A percentile compares a stretch with the other conserved stretches of the same genome.
These are phyloP conservation scores for Cephalopholis sonnerati DNA, from an alignment of 2,113 vertebrate genomes.

Conservation along the genomic window DNA sequence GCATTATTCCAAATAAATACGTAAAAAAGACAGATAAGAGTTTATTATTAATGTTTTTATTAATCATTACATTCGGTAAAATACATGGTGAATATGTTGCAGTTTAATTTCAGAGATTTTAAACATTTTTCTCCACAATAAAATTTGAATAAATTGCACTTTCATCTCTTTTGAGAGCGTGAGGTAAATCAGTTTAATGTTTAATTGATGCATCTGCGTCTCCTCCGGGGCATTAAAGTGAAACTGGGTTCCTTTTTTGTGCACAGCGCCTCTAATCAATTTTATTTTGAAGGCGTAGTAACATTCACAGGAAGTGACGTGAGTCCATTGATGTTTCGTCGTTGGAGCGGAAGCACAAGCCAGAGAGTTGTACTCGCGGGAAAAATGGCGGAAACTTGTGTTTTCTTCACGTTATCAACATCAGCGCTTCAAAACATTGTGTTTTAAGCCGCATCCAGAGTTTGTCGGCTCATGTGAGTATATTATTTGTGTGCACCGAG, in stretches of 20 bases:
- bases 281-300: constrained; percentile 22
- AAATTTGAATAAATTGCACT: too few relatives aligned
- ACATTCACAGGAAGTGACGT: constrained; percentile 13
- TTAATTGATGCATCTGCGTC: too few relatives aligned
- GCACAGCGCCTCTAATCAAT: background rate
- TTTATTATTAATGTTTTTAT: too few relatives aligned
- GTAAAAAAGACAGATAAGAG: too few relatives aligned
- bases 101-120: too few relatives aligned
- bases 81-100: too few relatives aligned
- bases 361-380: constrained; percentile 58
- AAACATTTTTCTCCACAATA: too few relatives aligned
- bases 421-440: constrained; percentile 5
- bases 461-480: constrained; percentile 45
- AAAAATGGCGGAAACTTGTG: constrained; percentile 78
- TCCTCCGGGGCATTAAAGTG: too few relatives aligned
- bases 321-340: background rate
- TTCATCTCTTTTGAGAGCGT: too few relatives aligned
- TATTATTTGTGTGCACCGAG: accelerated
- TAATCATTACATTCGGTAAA: too few relatives aligned
- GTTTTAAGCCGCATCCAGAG: background rate
- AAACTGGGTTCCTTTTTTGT: background rate
- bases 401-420: background rate
- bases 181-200: too few relatives aligned
- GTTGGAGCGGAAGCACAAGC: constrained; percentile 35
- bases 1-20: too few relatives aligned